phyloP scores from a whole-genome alignment of 2,113 vertebrate species.

The Alligator sinensis region DNA sequence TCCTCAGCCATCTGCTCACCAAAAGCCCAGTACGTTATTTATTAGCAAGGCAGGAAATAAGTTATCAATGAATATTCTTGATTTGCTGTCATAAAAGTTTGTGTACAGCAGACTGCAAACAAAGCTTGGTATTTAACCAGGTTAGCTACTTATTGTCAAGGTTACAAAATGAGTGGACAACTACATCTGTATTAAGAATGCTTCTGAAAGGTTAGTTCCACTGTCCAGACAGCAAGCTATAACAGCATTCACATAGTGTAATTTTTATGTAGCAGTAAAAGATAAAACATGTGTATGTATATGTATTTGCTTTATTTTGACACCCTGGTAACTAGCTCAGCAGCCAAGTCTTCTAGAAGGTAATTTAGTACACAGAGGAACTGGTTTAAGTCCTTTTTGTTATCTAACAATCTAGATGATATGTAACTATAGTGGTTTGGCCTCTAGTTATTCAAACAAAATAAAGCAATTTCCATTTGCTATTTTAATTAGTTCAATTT shows the following conservation, averaged over 20 bases:
- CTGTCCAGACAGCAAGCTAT: conserved; percentile 45
- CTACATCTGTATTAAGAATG: not conserved
- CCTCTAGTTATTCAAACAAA: not conserved
- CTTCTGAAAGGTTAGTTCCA: conserved; percentile 53
- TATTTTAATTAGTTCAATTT: not conserved
- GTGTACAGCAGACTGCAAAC: conserved; percentile 24
- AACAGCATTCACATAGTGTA: conserved; percentile 6
- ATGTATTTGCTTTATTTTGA: conserved; percentile 33
- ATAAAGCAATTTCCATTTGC: not conserved
- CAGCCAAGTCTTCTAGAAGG: not conserved
- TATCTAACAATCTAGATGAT: not conserved
- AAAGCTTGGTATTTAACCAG: conserved; percentile 54
- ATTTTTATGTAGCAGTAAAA: conserved; percentile 23
- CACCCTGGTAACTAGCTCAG: conserved; percentile 8
- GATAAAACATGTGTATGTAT: not conserved
- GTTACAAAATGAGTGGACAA: conserved; percentile 57
- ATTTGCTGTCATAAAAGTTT: conserved; percentile 41
- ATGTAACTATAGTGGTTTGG: not conserved
- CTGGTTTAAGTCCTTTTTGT: not conserved
- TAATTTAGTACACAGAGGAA: not conserved
- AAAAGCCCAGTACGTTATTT: not conserved
- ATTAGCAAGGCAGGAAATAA: conserved; percentile 19
- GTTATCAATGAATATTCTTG: conserved; percentile 15
- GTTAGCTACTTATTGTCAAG: conserved; percentile 57
- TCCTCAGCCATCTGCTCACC: not conserved